phyloP scores from a whole-genome alignment of 2,113 vertebrate species.

The Ancistrus triradiatus region DNA sequence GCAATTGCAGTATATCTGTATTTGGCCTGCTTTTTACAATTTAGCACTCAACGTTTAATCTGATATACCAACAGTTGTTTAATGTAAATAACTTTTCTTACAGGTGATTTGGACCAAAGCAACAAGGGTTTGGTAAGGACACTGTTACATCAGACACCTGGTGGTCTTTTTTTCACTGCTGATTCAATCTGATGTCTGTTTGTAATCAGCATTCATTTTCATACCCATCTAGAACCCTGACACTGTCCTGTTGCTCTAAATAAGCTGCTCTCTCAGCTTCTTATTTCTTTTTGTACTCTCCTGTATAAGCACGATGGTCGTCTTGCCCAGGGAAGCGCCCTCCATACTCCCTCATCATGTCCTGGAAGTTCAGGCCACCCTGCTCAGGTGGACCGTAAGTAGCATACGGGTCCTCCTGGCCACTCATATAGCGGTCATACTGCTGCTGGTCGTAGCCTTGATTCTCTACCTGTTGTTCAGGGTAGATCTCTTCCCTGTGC shows the following conservation, averaged over 20 bases:
- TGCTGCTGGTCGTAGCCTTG: conserved; percentile 58
- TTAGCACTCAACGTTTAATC: neutral
- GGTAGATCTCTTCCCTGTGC: conserved; percentile 6
- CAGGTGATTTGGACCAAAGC: conserved; percentile 26
- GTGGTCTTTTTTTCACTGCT: neutral
- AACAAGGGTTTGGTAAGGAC: neutral
- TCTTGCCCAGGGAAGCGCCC: conserved; percentile 61
- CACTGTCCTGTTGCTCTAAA: conserved; percentile 20
- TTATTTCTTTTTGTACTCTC: conserved; percentile 69
- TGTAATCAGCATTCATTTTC: conserved; percentile 19
- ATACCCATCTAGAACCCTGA: conserved; percentile 10
- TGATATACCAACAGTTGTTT: neutral
- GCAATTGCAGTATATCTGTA: conserved; percentile 1
- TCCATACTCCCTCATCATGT: conserved; percentile 64
- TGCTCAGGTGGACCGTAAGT: conserved; percentile 53
- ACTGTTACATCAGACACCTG: conserved; percentile 6
- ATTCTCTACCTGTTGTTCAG: conserved; percentile 48
- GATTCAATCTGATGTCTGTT: neutral
- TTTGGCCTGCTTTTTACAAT: neutral
- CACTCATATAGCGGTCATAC: conserved; percentile 65
- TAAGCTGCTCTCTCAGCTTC: neutral
- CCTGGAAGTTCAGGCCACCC: conserved; percentile 62
- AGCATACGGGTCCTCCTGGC: conserved; percentile 68
- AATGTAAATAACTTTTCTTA: conserved; percentile 16
- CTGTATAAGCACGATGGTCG: conserved; percentile 62